Conservation (phyloP, 2,888 invertebrate species). For the Acleris holmiana region DNA sequence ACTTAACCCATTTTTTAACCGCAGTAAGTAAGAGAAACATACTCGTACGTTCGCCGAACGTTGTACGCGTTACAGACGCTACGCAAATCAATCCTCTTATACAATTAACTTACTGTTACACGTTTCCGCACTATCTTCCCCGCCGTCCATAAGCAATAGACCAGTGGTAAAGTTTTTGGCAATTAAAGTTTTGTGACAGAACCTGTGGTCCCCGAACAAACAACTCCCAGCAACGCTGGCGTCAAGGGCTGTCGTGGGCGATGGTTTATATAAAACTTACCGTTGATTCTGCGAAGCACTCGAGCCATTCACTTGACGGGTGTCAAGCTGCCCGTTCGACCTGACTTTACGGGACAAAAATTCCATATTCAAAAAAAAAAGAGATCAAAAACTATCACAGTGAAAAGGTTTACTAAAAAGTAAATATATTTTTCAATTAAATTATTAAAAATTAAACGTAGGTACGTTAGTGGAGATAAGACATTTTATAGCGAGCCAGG, state of each 20-base stretch:
- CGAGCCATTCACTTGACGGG: slow-evolving; percentile 70
- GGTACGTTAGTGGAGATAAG: slow-evolving; percentile 25
- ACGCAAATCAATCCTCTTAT: too few relatives aligned
- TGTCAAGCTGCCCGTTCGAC: slow-evolving; percentile 64
- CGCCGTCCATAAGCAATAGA: too few relatives aligned
- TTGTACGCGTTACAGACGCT: too few relatives aligned
- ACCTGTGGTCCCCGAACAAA: neutral
- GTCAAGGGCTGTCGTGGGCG: neutral
- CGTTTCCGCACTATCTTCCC: too few relatives aligned
- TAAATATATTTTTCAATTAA: slow-evolving; percentile 36
- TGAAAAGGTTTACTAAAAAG: slow-evolving; percentile 41
- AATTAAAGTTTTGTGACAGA: too few relatives aligned
- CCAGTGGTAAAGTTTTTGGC: too few relatives aligned
- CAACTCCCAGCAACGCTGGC: neutral
- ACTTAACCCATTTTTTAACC: too few relatives aligned
- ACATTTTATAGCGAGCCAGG: slow-evolving; percentile 39
- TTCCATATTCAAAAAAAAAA: slow-evolving; percentile 69
- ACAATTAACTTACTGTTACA: too few relatives aligned
- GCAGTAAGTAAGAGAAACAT: too few relatives aligned
- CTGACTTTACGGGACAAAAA: slow-evolving; percentile 69
- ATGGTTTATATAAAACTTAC: slow-evolving; percentile 54
- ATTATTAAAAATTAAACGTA: slow-evolving; percentile 8
- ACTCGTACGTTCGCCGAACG: too few relatives aligned
- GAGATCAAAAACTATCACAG: slow-evolving; percentile 62
- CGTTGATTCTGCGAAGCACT: slow-evolving; percentile 53